phyloP scores from a whole-genome alignment of 2,113 vertebrate genomes.

The Polypterus senegalus region DNA sequence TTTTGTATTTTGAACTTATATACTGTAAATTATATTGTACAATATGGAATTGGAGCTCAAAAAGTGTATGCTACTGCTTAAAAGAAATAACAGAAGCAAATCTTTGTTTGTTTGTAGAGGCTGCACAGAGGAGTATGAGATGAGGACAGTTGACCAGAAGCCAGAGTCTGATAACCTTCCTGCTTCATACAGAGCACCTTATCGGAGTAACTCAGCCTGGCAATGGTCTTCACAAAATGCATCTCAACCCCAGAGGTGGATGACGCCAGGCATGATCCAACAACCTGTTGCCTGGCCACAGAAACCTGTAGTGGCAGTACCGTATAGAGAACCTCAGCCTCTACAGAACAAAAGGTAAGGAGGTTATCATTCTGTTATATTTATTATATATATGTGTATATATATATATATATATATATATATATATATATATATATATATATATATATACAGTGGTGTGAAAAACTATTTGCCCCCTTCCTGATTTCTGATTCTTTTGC shows the following conservation, averaged over 20 bases:
- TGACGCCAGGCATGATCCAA: slow-evolving; percentile 30
- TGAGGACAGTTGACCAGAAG: slow-evolving; percentile 65
- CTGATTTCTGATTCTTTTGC: no score
- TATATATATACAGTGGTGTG: no score
- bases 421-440: no score
- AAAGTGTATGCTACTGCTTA: no score
- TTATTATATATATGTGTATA: no score
- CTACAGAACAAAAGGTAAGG: slow-evolving; percentile 63
- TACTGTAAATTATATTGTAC: no score
- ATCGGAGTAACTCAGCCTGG: slow-evolving; percentile 54
- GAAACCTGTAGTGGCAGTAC: slow-evolving; percentile 48
- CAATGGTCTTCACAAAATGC: slow-evolving; percentile 65
- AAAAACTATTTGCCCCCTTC: no score
- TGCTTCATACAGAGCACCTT: slow-evolving; percentile 54
- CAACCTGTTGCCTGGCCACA: slow-evolving; percentile 46
- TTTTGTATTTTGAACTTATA: no score
- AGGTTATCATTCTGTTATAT: neutral
- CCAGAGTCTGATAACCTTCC: slow-evolving; percentile 54
- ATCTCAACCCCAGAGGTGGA: slow-evolving; percentile 55
- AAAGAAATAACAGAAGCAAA: no score
- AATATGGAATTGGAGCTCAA: no score
- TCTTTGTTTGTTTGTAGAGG: slow-evolving; percentile 46
- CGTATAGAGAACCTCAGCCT: slow-evolving; percentile 68
- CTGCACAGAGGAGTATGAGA: slow-evolving; percentile 74
- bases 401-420: no score